Percentiles rank a stretch among this genome's conserved stretches.
Conservation (phyloP, 2,888 invertebrate genomes). For the Agrilus mali region DNA sequence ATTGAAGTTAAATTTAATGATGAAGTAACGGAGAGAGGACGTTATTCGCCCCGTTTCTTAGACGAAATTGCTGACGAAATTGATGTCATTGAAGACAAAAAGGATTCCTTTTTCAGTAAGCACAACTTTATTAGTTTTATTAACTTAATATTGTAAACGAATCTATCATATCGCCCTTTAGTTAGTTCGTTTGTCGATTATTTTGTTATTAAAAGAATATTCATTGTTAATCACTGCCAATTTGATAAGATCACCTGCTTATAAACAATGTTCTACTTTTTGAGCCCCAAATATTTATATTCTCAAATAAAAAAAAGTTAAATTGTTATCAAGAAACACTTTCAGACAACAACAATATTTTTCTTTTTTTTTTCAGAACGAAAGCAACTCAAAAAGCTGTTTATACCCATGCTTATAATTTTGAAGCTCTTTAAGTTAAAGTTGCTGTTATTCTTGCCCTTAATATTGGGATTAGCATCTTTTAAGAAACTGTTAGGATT, state of each 20-base stretch:
- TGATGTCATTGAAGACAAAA: slow-evolving; percentile 71
- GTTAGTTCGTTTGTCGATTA: slow-evolving; percentile 2
- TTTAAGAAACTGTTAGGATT: slow-evolving; percentile 76
- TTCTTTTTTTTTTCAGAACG: slow-evolving; percentile 45
- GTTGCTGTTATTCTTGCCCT: slow-evolving; percentile 65
- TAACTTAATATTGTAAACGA: neutral
- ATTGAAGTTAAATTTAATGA: slow-evolving; percentile 63
- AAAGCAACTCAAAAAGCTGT: slow-evolving; percentile 66
- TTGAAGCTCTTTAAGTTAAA: slow-evolving; percentile 77
- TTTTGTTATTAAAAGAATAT: no score
- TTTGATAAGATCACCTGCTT: no score
- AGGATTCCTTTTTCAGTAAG: slow-evolving; percentile 70
- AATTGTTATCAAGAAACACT: no score
- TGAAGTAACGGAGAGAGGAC: slow-evolving; percentile 59
- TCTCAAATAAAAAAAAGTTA: no score
- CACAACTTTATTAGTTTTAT: slow-evolving; percentile 15
- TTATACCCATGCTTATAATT: slow-evolving; percentile 70
- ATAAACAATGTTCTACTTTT: neutral
- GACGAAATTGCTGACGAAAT: slow-evolving; percentile 76
- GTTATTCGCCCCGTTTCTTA: slow-evolving; percentile 67
- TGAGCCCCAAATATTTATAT: no score
- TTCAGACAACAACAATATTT: neutral
- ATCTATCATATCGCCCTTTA: neutral
- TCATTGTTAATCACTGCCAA: no score
- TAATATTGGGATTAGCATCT: slow-evolving; percentile 71